These are phyloP conservation scores for Ceratina japonica DNA, from an alignment of 1,140 invertebrate species.

Conservation along the genomic window DNA sequence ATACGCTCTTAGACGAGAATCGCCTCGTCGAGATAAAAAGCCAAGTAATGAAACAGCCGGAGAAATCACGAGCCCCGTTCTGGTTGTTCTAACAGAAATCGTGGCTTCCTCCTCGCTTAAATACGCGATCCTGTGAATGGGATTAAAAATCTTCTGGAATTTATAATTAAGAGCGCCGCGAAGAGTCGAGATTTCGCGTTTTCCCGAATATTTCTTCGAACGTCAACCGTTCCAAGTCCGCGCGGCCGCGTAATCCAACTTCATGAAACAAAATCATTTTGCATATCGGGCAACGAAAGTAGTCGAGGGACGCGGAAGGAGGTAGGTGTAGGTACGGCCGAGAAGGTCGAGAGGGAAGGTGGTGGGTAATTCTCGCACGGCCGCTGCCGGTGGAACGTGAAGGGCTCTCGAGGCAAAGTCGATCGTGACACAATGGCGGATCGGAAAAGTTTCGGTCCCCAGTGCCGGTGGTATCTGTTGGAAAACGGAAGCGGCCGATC, in stretches of 20 bases:
- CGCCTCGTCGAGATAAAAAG: no score
- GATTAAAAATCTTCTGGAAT: no score
- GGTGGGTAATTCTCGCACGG: constrained; percentile 51
- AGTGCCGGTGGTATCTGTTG: not conserved
- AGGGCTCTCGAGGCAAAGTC: constrained; percentile 56
- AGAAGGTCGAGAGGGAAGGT: constrained; percentile 43
- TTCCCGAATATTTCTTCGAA: no score
- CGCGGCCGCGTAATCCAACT: not conserved
- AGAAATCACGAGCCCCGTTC: no score
- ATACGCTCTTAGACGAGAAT: not conserved
- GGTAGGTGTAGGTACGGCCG: not conserved
- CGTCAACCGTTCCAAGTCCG: not conserved
- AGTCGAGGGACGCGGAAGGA: not conserved
- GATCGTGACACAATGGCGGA: constrained; percentile 47
- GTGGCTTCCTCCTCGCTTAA: no score
- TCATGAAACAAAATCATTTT: not conserved
- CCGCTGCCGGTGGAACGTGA: constrained; percentile 27
- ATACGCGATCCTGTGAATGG: no score
- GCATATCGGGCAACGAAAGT: not conserved
- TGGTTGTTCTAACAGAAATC: no score
- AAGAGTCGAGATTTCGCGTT: no score
- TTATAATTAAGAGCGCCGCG: no score
- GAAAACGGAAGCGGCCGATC: constrained; percentile 35
- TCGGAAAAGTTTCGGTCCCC: constrained; percentile 50
- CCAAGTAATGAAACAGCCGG: not conserved